Conservation (phyloP, 2,888 invertebrate genomes). For the Bombyx huttoni region DNA sequence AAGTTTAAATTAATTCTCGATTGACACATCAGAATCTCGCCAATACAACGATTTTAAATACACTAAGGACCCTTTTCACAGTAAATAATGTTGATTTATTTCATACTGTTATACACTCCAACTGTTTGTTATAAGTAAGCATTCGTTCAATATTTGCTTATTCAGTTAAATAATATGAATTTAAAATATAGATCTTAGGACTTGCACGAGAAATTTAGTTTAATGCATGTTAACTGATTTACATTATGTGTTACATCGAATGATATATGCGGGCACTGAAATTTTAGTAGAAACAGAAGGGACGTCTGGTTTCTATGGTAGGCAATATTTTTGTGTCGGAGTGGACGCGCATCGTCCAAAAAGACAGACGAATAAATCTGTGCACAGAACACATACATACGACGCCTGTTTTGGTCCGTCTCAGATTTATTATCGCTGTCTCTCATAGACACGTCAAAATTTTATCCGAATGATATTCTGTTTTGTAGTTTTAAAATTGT, state of each 20-base stretch:
- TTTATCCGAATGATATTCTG: no score
- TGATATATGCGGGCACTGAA: no score
- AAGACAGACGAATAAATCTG: constrained; percentile 50
- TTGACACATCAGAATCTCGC: constrained; percentile 57
- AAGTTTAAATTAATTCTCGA: constrained; percentile 68
- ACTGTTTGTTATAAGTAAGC: not conserved
- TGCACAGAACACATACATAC: constrained; percentile 28
- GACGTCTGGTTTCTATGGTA: constrained; percentile 8
- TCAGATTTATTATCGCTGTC: constrained; percentile 38
- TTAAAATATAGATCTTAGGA: no score
- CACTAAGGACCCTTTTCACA: constrained; percentile 30
- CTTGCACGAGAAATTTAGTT: no score
- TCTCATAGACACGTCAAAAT: constrained; percentile 35
- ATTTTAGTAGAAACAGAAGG: not conserved
- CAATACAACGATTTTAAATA: constrained; percentile 49
- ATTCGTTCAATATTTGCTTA: not conserved
- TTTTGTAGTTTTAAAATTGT: no score
- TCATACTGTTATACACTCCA: no score
- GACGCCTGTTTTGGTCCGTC: constrained; percentile 41
- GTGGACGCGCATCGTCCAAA: constrained; percentile 29
- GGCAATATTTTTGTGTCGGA: constrained; percentile 31
- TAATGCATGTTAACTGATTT: no score
- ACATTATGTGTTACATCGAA: no score
- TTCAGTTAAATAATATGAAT: not conserved
- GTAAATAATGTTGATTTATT: constrained; percentile 20